Evolutionary conservation across 2,113 vertebrate genomes (phyloP).

Genomic region (Peromyscus californicus): DNA sequence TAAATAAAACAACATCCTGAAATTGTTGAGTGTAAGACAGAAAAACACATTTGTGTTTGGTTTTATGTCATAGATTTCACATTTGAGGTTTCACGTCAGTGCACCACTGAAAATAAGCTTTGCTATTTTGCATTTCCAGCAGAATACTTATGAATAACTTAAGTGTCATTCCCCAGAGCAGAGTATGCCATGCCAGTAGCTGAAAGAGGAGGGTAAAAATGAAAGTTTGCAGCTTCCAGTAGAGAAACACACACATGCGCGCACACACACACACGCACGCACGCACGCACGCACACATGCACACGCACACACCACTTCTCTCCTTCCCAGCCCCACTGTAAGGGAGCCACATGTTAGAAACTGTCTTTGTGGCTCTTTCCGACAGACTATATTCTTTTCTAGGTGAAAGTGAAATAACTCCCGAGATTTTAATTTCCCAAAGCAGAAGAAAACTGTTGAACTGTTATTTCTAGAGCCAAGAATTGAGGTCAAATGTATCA

Average conservation of each 20-base stretch:
- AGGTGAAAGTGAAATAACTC: conserved; percentile 65
- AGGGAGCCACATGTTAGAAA: conserved; percentile 37
- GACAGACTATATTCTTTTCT: conserved; percentile 45
- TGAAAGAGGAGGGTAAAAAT: conserved; percentile 59
- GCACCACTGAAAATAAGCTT: conserved; percentile 61
- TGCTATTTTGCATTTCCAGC: conserved; percentile 61
- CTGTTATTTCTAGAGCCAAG: conserved; percentile 65
- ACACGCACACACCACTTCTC: background rate
- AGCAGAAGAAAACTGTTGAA: conserved; percentile 69
- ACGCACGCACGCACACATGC: background rate
- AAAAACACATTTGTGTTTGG: conserved; percentile 60
- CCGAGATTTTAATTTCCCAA: conserved; percentile 70
- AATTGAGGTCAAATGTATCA: conserved; percentile 58
- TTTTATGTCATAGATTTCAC: conserved; percentile 34
- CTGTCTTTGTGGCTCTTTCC: conserved; percentile 35
- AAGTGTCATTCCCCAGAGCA: conserved; percentile 61
- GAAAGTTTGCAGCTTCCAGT: conserved; percentile 55
- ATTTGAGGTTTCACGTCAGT: background rate
- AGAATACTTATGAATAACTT: conserved; percentile 77
- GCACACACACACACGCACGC: background rate
- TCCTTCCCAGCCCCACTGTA: background rate
- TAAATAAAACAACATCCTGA: conserved; percentile 56
- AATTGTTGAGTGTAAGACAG: conserved; percentile 44
- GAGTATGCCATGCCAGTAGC: conserved; percentile 47
- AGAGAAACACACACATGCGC: conserved; percentile 42